Evolutionary conservation across 2,113 vertebrate species (phyloP).

Genomic region (Numida meleagris): DNA sequence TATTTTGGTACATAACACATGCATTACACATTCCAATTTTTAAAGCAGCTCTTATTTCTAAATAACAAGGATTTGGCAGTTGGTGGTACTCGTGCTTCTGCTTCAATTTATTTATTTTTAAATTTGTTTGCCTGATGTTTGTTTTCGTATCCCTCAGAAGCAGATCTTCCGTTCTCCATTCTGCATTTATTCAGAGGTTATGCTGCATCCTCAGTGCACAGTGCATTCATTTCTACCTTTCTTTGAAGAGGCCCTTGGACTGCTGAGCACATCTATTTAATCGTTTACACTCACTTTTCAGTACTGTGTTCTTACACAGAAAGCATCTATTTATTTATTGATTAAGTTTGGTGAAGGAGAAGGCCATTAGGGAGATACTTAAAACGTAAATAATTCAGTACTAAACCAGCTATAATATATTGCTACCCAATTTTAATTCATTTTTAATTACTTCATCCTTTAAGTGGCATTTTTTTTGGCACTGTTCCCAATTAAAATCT

Average conservation of each 20-base stretch:
- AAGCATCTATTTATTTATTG: background rate
- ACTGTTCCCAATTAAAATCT: slow-evolving; percentile 27
- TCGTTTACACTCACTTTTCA: background rate
- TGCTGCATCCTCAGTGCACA: background rate
- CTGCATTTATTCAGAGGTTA: background rate
- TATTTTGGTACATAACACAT: background rate
- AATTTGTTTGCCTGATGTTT: too few species aligned
- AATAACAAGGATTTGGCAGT: background rate
- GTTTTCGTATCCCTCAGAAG: background rate
- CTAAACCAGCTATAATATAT: background rate
- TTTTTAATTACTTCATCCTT: background rate
- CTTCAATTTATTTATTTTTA: too few species aligned
- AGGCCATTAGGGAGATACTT: background rate
- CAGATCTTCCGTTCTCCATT: background rate
- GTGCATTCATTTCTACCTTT: background rate
- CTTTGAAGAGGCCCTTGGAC: background rate
- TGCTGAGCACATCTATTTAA: background rate
- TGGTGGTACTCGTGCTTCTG: background rate
- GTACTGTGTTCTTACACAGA: background rate
- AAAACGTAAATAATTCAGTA: background rate
- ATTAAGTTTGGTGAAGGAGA: background rate
- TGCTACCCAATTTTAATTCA: background rate
- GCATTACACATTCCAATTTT: background rate
- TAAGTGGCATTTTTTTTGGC: slow-evolving; percentile 26
- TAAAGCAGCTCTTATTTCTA: background rate